Percentiles rank a stretch among this genome's conserved stretches.
Conservation (phyloP, 2,113 vertebrate genomes). For the Psittacara wagleri region DNA sequence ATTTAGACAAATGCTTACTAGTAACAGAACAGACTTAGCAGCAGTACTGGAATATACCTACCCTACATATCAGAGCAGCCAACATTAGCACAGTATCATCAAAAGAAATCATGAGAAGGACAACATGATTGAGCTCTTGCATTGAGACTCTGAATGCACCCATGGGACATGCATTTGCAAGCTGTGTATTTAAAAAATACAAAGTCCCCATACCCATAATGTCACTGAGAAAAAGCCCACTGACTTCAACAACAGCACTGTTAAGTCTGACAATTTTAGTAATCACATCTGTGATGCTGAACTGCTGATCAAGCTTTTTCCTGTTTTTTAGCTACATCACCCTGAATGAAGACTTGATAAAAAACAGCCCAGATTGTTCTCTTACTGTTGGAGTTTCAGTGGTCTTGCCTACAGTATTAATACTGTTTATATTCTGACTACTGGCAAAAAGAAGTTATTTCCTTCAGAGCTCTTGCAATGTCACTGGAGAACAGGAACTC, state of each 20-base stretch:
- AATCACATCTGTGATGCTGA: neutral
- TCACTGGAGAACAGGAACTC: neutral
- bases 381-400: neutral
- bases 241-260: neutral
- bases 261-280: neutral
- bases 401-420: neutral
- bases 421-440: neutral
- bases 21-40: neutral
- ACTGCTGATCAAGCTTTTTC: slow-evolving; percentile 21
- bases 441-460: neutral
- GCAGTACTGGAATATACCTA: neutral
- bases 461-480: neutral
- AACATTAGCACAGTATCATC: neutral
- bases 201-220: neutral
- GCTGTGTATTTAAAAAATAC: neutral
- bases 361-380: neutral
- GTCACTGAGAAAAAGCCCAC: neutral
- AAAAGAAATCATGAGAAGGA: neutral
- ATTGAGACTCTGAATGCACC: neutral
- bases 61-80: neutral
- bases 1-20: neutral
- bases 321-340: neutral
- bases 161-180: neutral
- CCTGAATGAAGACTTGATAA: neutral
- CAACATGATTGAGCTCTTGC: neutral